Evolutionary conservation across 2,113 vertebrate genomes (phyloP).

Genomic region (Micronycteris hirsuta): DNA sequence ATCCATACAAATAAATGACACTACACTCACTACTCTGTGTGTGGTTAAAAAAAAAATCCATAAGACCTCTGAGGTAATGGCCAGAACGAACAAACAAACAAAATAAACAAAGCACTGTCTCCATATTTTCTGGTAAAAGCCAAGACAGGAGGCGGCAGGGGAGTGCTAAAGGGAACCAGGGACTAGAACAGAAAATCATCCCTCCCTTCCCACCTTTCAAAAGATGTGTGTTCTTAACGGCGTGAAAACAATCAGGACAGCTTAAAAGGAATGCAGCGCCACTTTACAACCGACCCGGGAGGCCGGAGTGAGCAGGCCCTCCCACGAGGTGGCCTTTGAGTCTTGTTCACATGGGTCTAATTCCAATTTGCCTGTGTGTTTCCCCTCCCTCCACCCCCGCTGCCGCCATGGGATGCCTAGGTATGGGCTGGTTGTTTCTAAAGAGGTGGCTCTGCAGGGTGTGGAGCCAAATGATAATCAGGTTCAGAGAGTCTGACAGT

Average conservation of each 20-base stretch:
- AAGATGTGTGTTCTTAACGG: constrained; percentile 58
- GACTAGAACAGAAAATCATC: constrained; percentile 57
- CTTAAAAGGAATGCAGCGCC: constrained; percentile 62
- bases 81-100: neutral
- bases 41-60: neutral
- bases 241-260: constrained; percentile 59
- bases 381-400: constrained; percentile 12
- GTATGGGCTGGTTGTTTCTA: constrained; percentile 66
- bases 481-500: constrained; percentile 49
- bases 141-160: neutral
- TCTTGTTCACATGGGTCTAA: constrained; percentile 65
- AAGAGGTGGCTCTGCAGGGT: constrained; percentile 70
- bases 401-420: constrained; percentile 1
- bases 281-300: constrained; percentile 64
- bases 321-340: constrained; percentile 69
- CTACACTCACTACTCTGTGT: neutral
- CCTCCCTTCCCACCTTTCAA: constrained; percentile 41
- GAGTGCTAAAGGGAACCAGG: neutral
- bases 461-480: constrained; percentile 74
- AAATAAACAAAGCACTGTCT: neutral
- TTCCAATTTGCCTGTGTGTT: constrained; percentile 70
- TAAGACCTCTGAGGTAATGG: neutral
- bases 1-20: constrained; percentile 30
- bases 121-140: constrained; percentile 43
- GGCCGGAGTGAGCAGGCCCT: constrained; percentile 53